Percentiles rank a stretch among this genome's conserved stretches.
These are phyloP conservation scores for Brevimyrus niger DNA, from an alignment of 2,113 vertebrate species.

Conservation along the genomic window DNA sequence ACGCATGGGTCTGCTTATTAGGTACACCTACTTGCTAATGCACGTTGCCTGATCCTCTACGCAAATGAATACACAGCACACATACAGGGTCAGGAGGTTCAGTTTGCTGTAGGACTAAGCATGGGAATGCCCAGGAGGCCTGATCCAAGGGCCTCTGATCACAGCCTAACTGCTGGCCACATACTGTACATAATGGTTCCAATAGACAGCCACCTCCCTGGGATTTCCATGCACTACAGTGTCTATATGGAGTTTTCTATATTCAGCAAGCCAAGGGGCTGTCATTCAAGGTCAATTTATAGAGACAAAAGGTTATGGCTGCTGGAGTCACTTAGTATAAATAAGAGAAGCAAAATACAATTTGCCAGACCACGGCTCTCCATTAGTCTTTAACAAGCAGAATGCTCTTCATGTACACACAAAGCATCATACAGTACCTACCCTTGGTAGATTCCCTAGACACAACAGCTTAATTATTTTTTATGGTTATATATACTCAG, in stretches of 20 bases:
- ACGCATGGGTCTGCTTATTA: neutral
- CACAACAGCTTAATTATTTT: neutral
- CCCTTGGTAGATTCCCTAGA: neutral
- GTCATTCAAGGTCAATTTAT: neutral
- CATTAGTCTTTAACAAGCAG: neutral
- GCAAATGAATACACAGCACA: neutral
- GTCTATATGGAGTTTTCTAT: neutral
- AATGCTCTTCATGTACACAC: neutral
- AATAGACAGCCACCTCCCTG: neutral
- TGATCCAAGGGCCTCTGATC: neutral
- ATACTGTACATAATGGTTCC: neutral
- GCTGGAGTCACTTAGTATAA: neutral
- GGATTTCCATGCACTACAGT: neutral
- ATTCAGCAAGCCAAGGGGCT: neutral
- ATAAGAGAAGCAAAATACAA: neutral
- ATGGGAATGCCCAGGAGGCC: neutral
- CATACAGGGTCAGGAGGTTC: neutral
- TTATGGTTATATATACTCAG: no score
- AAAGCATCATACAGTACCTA: neutral
- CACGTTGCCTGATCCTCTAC: neutral
- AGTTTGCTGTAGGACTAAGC: neutral
- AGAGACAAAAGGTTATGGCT: neutral
- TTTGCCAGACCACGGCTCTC: neutral
- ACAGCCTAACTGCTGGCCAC: neutral
- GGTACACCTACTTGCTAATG: neutral